phyloP scores from a whole-genome alignment of 1,140 invertebrate species.

The Sesamia nonagrioides region DNA sequence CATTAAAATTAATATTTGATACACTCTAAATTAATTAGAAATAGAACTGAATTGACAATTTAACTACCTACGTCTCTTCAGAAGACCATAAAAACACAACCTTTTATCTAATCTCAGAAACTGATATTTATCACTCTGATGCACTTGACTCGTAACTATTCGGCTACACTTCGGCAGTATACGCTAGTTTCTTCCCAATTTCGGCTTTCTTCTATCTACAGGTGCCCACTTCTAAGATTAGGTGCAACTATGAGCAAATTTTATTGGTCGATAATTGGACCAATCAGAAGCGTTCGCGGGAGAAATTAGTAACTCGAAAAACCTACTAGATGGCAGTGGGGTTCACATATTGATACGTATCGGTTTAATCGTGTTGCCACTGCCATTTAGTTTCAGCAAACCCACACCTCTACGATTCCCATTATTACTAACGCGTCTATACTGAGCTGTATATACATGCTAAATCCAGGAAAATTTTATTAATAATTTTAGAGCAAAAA shows the following conservation, averaged over 20 bases:
- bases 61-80: conserved; percentile 36
- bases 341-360: neutral
- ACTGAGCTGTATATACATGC: conserved; percentile 65
- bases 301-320: conserved; percentile 51
- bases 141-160: conserved; percentile 17
- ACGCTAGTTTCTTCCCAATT: conserved; percentile 67
- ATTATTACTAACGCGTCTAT: conserved; percentile 55
- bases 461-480: conserved; percentile 59
- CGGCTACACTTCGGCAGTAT: conserved; percentile 68
- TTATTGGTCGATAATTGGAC: conserved; percentile 76
- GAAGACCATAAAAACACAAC: conserved; percentile 50
- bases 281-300: conserved; percentile 58
- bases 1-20: conserved; percentile 28
- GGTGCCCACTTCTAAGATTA: conserved; percentile 75
- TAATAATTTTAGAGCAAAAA: conserved; percentile 64
- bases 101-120: conserved; percentile 41
- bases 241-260: conserved; percentile 84
- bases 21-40: conserved; percentile 23
- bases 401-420: conserved; percentile 40
- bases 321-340: conserved; percentile 42
- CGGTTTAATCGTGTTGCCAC: neutral
- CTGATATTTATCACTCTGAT: conserved; percentile 33
- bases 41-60: conserved; percentile 43
- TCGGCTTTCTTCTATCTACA: conserved; percentile 70
- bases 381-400: conserved; percentile 29